Evolutionary conservation across 2,888 invertebrate species (phyloP).

Genomic region (Caenorhabditis parvicauda): DNA sequence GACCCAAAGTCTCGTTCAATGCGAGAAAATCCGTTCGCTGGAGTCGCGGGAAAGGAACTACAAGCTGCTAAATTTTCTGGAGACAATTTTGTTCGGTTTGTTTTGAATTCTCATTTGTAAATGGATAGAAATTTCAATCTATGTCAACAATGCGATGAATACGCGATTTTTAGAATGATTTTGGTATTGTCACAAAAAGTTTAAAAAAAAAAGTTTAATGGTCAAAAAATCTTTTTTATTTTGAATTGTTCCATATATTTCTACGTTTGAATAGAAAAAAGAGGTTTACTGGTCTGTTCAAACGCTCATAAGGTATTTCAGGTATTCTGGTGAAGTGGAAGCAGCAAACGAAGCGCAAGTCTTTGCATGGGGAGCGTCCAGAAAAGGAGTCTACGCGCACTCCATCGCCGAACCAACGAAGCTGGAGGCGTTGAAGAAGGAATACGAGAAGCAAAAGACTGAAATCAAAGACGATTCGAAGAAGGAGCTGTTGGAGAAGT

Average conservation of each 20-base stretch:
- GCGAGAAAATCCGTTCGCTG: conserved; percentile 88
- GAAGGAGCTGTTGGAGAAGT: conserved; percentile 79
- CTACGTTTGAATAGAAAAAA: too few species aligned
- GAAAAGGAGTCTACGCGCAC: conserved; percentile 83
- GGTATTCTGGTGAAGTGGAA: conserved; percentile 88
- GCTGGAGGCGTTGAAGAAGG: conserved; percentile 82
- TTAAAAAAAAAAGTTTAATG: not conserved
- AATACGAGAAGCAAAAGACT: conserved; percentile 85
- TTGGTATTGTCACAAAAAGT: too few species aligned
- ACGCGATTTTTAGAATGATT: too few species aligned
- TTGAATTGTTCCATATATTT: too few species aligned
- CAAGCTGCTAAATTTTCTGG: conserved; percentile 74
- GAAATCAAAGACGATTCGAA: conserved; percentile 81
- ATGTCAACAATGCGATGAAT: too few species aligned
- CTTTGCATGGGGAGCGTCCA: conserved; percentile 61
- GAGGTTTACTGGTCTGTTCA: too few species aligned
- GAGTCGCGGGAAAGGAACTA: conserved; percentile 56
- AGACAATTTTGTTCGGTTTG: conserved; percentile 94
- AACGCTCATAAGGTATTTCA: conserved; percentile 47
- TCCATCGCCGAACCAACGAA: conserved; percentile 96
- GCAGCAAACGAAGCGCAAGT: conserved; percentile 83
- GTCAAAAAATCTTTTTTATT: too few species aligned
- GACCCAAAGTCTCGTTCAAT: conserved; percentile 98
- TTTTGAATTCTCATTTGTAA: too few species aligned
- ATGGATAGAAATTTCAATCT: too few species aligned